Percentiles rank a stretch among this genome's conserved stretches.
Conservation (phyloP, 2,113 vertebrate genomes). For the Chascanopsetta lugubris region DNA sequence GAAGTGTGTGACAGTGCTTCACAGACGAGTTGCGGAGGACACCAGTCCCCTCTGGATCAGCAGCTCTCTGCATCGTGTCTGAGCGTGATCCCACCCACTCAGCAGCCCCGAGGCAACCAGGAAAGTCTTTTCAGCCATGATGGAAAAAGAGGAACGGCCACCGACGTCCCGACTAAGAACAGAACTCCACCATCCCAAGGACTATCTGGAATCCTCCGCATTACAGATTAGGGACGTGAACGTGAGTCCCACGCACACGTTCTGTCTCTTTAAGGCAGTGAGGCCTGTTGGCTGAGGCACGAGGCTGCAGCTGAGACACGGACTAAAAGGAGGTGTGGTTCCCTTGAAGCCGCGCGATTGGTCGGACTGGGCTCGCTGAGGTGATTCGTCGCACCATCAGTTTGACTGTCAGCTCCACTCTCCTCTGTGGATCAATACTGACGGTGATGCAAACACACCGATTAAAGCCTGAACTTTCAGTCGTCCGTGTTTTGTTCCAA, state of each 20-base stretch:
- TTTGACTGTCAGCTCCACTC: conserved; percentile 22
- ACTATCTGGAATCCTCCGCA: conserved; percentile 35
- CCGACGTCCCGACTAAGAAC: conserved; percentile 14
- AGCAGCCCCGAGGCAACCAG: conserved; percentile 44
- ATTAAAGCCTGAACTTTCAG: background rate
- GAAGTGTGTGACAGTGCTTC: conserved; percentile 26
- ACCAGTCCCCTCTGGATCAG: conserved; percentile 46
- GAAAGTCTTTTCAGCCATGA: conserved; percentile 44
- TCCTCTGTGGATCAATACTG: background rate
- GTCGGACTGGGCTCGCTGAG: conserved; percentile 7
- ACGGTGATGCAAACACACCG: background rate
- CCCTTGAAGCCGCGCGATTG: conserved; percentile 3
- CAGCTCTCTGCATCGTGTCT: conserved; percentile 43
- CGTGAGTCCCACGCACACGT: conserved; percentile 41
- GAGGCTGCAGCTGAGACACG: conserved; percentile 28
- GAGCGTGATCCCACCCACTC: conserved; percentile 38
- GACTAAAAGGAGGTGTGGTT: conserved; percentile 11
- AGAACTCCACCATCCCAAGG: conserved; percentile 47
- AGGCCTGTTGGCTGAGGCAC: conserved; percentile 51
- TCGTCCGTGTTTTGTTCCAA: too few species aligned
- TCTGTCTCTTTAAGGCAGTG: conserved; percentile 46
- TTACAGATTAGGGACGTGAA: conserved; percentile 30
- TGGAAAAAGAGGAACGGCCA: conserved; percentile 40
- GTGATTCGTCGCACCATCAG: conserved; percentile 26
- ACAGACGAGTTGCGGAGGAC: conserved; percentile 20